Conservation (phyloP, 2,888 invertebrate genomes). For the Acleris cristana region DNA sequence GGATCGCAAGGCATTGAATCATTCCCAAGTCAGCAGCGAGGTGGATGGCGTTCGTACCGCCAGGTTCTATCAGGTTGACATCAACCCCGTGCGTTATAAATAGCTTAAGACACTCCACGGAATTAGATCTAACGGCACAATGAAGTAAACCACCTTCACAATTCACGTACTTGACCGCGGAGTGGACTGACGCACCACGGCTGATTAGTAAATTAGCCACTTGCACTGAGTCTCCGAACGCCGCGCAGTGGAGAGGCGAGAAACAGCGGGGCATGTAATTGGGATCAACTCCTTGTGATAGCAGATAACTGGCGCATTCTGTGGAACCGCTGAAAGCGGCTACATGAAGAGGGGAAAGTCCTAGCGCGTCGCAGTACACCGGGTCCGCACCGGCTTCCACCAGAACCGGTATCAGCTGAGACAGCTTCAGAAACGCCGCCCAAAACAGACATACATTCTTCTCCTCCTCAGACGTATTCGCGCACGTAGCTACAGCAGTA, state of each 20-base stretch:
- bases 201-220: constrained; percentile 91
- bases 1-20: constrained; percentile 88
- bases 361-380: constrained; percentile 88
- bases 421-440: constrained; percentile 88
- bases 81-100: constrained; percentile 90
- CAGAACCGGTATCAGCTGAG: constrained; percentile 86
- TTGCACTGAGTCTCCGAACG: constrained; percentile 93
- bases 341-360: constrained; percentile 89
- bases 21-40: constrained; percentile 92
- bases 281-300: constrained; percentile 87
- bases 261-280: constrained; percentile 88
- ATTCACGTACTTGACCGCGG: constrained; percentile 86
- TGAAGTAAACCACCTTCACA: constrained; percentile 92
- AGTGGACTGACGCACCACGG: constrained; percentile 87
- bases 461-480: constrained; percentile 86
- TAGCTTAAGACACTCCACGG: constrained; percentile 90
- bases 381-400: constrained; percentile 88
- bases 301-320: constrained; percentile 87
- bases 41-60: constrained; percentile 91
- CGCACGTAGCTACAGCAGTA: constrained; percentile 78
- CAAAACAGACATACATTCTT: constrained; percentile 89
- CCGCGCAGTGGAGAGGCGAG: constrained; percentile 94
- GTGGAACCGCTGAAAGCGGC: constrained; percentile 91
- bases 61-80: constrained; percentile 89
- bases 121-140: constrained; percentile 93